phyloP scores from a whole-genome alignment of 2,888 invertebrate species.

The Patella pellucida region DNA sequence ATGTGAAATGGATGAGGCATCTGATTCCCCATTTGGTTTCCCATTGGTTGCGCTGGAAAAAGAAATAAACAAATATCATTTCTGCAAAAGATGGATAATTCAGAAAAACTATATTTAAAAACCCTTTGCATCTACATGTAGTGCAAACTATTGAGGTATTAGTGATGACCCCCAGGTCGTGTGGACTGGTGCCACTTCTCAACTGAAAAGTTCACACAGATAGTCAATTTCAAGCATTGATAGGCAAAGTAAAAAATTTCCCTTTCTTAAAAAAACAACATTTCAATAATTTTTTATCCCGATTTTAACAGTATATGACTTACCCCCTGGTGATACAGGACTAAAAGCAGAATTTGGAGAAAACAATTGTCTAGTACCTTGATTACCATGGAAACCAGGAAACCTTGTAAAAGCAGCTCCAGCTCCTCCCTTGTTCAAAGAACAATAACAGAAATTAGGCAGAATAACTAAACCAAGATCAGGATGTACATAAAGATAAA shows the following conservation, averaged over 20 bases:
- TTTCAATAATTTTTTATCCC: neutral
- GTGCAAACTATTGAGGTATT: no score
- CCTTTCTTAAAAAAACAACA: neutral
- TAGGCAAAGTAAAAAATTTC: neutral
- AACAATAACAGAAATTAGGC: neutral
- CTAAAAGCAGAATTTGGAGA: slow-evolving; percentile 68
- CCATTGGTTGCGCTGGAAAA: no score
- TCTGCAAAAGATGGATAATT: no score
- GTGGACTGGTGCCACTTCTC: no score
- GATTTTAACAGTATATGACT: neutral
- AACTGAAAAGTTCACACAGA: no score
- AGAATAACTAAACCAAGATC: neutral
- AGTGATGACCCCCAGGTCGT: no score
- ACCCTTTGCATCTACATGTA: no score
- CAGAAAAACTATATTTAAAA: no score
- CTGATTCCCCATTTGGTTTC: no score
- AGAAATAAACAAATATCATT: no score
- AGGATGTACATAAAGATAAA: neutral
- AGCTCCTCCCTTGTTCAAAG: neutral
- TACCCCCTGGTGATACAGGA: slow-evolving; percentile 48
- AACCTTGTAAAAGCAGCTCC: neutral
- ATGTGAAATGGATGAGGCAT: no score
- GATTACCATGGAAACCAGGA: neutral
- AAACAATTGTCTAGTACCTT: slow-evolving; percentile 38
- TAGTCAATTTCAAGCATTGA: no score